phyloP scores from a whole-genome alignment of 64 coral and sea anemone species.

The Dendrophyllia cribrosa region DNA sequence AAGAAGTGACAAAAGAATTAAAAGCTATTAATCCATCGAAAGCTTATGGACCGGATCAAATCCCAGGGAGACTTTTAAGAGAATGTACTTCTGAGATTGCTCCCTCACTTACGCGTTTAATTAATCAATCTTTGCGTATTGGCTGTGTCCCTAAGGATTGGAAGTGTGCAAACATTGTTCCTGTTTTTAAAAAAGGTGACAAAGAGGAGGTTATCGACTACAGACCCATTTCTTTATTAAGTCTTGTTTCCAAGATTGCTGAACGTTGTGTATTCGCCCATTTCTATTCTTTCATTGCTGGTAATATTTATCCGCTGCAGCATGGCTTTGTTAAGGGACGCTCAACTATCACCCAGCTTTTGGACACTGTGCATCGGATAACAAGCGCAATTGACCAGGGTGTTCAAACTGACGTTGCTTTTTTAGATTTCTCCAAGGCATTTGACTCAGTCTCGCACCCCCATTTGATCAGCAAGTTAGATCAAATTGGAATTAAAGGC shows the following conservation, averaged over 20 bases:
- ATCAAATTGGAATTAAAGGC: constrained; percentile 55
- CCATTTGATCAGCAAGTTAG: constrained; percentile 41
- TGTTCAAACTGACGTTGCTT: constrained; percentile 38
- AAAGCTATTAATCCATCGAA: constrained; percentile 4
- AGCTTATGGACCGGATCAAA: constrained; percentile 10
- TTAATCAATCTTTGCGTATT: constrained; percentile 23
- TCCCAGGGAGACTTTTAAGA: constrained; percentile 8
- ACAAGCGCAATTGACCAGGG: constrained; percentile 20
- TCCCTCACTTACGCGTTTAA: background rate
- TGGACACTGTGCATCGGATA: constrained; percentile 37
- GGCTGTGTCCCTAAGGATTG: constrained; percentile 34
- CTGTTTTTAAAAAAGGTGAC: constrained; percentile 33
- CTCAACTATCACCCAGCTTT: constrained; percentile 44
- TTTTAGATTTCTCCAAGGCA: constrained; percentile 61
- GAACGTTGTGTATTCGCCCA: constrained; percentile 10
- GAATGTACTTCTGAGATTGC: constrained; percentile 24
- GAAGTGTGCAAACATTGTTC: constrained; percentile 49
- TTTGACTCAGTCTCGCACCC: constrained; percentile 70
- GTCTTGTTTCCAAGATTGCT: constrained; percentile 31
- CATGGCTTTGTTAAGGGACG: constrained; percentile 6
- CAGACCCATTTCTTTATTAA: constrained; percentile 50
- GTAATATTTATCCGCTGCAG: constrained; percentile 40
- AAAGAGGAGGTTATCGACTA: background rate
- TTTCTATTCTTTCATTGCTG: constrained; percentile 26
- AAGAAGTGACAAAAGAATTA: background rate